These are phyloP conservation scores for Aphyosemion australe DNA, from an alignment of 2,113 vertebrate species.

Conservation along the genomic window DNA sequence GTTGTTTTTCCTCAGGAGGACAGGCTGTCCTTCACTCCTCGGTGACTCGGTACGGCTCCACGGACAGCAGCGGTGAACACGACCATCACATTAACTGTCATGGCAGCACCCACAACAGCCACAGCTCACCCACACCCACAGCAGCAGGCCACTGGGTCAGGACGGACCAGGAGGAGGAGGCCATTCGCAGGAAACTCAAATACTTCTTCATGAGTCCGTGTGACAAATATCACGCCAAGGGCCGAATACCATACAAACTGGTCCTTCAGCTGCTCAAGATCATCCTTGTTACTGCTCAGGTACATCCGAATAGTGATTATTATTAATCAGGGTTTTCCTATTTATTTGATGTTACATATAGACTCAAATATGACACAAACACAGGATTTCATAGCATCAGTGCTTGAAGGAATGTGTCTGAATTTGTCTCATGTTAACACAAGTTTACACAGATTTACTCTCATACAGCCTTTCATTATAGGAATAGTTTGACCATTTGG, in stretches of 20 bases:
- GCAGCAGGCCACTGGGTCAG: slow-evolving; percentile 47
- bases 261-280: slow-evolving; percentile 89
- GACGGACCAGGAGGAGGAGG: slow-evolving; percentile 82
- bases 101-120: slow-evolving; percentile 31
- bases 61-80: slow-evolving; percentile 41
- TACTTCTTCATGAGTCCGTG: slow-evolving; percentile 97
- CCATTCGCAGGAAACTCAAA: slow-evolving; percentile 86
- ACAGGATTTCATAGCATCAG: too few species aligned
- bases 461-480: too few species aligned
- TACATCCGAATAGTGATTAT: slow-evolving; percentile 35
- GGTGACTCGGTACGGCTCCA: slow-evolving; percentile 56
- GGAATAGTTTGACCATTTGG: too few species aligned
- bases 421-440: too few species aligned
- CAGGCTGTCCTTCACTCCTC: slow-evolving; percentile 42
- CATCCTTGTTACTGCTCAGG: slow-evolving; percentile 89
- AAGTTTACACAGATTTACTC: too few species aligned
- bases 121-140: neutral
- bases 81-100: slow-evolving; percentile 23
- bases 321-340: too few species aligned
- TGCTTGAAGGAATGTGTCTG: too few species aligned
- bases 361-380: too few species aligned
- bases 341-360: too few species aligned
- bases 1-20: slow-evolving; percentile 34
- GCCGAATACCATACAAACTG: slow-evolving; percentile 88
- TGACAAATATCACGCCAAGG: slow-evolving; percentile 91